These are phyloP conservation scores for Campoplex capitator DNA, from an alignment of 2,888 invertebrate species.

Conservation along the genomic window DNA sequence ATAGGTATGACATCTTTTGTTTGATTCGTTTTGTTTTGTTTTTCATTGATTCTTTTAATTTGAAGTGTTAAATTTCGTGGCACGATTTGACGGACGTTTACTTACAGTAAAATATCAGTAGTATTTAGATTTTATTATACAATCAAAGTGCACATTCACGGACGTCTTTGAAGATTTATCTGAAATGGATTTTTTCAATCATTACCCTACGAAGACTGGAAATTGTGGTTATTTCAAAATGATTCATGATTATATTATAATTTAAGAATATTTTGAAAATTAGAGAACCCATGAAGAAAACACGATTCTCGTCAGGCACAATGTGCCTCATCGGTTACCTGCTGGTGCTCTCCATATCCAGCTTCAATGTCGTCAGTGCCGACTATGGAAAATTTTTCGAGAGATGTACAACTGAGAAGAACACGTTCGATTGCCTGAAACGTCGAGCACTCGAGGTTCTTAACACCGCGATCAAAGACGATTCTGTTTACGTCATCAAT, in stretches of 20 bases:
- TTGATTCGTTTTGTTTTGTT: constrained; percentile 5
- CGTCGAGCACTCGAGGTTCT: constrained; percentile 80
- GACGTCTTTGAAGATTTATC: not conserved
- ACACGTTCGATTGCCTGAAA: constrained; percentile 82
- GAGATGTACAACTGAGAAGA: constrained; percentile 81
- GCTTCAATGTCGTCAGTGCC: constrained; percentile 60
- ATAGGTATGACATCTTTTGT: constrained; percentile 40
- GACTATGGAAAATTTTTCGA: constrained; percentile 81
- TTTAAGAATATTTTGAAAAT: constrained; percentile 21
- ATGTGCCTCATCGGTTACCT: constrained; percentile 68
- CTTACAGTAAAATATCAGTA: not conserved
- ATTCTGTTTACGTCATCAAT: constrained; percentile 81
- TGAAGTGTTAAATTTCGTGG: not conserved
- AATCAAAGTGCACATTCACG: not conserved
- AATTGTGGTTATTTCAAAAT: not conserved
- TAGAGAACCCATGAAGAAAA: constrained; percentile 70
- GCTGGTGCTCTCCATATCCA: constrained; percentile 67
- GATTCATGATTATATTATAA: not conserved
- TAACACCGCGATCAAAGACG: constrained; percentile 80
- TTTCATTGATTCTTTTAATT: not conserved
- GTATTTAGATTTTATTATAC: not conserved
- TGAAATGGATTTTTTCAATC: not conserved
- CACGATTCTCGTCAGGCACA: constrained; percentile 56
- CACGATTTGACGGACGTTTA: not conserved
- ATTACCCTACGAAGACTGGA: not conserved